Percentiles rank a stretch among this genome's conserved stretches.
These are phyloP conservation scores for Latrodectus geometricus DNA, from an alignment of 1,140 invertebrate genomes.

Conservation along the genomic window DNA sequence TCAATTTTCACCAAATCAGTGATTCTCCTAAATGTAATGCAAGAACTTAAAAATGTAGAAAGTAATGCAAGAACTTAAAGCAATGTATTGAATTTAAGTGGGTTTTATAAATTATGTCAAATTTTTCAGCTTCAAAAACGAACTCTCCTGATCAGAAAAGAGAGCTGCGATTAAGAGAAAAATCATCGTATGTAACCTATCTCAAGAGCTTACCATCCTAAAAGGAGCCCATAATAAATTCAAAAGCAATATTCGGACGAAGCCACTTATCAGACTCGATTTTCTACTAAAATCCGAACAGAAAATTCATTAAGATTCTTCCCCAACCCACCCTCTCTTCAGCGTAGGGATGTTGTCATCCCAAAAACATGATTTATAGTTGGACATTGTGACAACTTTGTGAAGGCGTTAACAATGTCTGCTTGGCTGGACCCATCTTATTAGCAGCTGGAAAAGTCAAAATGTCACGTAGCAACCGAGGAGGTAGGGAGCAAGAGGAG, in stretches of 20 bases:
- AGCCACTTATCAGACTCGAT: not conserved
- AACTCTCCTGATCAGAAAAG: no score
- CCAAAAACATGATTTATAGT: conserved; percentile 21
- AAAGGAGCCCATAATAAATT: no score
- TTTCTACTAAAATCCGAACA: not conserved
- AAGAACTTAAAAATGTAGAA: no score
- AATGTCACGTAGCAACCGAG: conserved; percentile 4
- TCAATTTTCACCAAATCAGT: no score
- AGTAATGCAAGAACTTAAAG: no score
- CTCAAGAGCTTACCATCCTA: no score
- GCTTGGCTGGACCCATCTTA: not conserved
- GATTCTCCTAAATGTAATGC: no score
- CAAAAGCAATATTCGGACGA: conserved; percentile 7
- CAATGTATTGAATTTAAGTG: no score
- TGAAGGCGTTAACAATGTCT: conserved; percentile 24
- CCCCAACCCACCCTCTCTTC: not conserved
- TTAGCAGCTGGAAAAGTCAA: not conserved
- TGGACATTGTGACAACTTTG: not conserved
- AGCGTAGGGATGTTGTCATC: not conserved
- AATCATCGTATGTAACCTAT: no score
- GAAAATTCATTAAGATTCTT: conserved; percentile 4
- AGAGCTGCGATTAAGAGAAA: no score
- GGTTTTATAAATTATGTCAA: no score
- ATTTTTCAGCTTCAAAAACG: no score
- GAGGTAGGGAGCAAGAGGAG: not conserved